phyloP scores from a whole-genome alignment of 2,888 invertebrate genomes.

The Melieria omissa region DNA sequence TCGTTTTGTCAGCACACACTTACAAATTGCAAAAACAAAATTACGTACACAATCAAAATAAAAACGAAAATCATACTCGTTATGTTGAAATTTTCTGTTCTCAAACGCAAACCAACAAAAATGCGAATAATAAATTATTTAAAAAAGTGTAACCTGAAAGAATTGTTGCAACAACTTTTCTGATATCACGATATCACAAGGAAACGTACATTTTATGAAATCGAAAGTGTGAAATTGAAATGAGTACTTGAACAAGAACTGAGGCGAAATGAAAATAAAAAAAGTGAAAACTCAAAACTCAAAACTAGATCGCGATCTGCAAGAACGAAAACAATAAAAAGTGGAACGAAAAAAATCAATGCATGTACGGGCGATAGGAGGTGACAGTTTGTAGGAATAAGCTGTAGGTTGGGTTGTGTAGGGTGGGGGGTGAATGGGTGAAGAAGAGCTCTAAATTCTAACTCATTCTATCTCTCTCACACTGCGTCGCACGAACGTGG shows the following conservation, averaged over 20 bases:
- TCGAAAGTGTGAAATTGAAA: slow-evolving; percentile 25
- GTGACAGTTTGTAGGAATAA: background rate
- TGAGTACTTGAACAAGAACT: background rate
- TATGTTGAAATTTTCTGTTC: slow-evolving; percentile 22
- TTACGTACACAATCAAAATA: slow-evolving; percentile 44
- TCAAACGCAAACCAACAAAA: slow-evolving; percentile 43
- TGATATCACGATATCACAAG: slow-evolving; percentile 50
- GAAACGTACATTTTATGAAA: slow-evolving; percentile 43
- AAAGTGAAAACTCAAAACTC: too few species aligned
- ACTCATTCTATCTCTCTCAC: slow-evolving; percentile 57
- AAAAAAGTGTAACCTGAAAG: slow-evolving; percentile 43
- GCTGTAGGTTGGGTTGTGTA: too few species aligned
- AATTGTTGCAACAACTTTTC: slow-evolving; percentile 50
- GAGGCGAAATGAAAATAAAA: background rate
- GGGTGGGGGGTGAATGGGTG: too few species aligned
- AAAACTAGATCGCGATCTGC: slow-evolving; percentile 31
- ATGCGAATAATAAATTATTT: slow-evolving; percentile 39
- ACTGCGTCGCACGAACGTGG: slow-evolving; percentile 13
- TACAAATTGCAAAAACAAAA: slow-evolving; percentile 16
- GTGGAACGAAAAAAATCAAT: background rate
- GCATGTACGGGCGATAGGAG: slow-evolving; percentile 9
- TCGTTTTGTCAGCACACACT: slow-evolving; percentile 48
- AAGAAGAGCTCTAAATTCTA: background rate
- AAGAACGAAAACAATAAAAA: background rate
- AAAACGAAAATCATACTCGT: slow-evolving; percentile 38